These are phyloP conservation scores for Chaetophractus vellerosus DNA, from an alignment of 2,797 vertebrate species.

Conservation along the genomic window DNA sequence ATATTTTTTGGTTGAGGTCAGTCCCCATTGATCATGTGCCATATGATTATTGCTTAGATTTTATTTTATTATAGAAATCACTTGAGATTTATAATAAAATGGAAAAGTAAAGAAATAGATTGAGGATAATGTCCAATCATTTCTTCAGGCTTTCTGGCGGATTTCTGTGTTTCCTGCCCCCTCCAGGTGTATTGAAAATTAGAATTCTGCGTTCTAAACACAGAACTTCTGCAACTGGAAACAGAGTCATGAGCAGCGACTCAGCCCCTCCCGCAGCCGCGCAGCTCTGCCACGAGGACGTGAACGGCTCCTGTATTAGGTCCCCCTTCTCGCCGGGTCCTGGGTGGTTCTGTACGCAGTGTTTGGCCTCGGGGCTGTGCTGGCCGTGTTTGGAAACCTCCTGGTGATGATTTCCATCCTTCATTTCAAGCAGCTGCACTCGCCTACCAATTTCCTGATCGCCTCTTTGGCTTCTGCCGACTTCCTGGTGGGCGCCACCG, in stretches of 20 bases:
- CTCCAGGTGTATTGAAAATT: not conserved
- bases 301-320: constrained; percentile 76
- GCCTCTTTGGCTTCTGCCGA: constrained; percentile 82
- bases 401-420: constrained; percentile 80
- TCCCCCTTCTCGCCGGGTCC: not conserved
- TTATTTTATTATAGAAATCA: not conserved
- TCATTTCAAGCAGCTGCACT: constrained; percentile 84
- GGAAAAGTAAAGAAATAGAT: not conserved
- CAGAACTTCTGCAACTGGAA: not conserved
- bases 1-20: not conserved
- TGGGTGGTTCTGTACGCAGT: constrained; percentile 36
- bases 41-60: not conserved
- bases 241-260: constrained; percentile 32
- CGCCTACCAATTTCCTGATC: constrained; percentile 82
- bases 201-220: not conserved
- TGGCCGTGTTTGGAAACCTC: constrained; percentile 77
- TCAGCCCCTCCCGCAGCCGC: accelerated
- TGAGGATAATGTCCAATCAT: not conserved
- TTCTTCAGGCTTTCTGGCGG: not conserved
- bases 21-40: not conserved
- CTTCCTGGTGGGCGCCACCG: constrained; percentile 68
- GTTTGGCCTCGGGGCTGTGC: constrained; percentile 61
- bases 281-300: constrained; percentile 64
- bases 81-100: not conserved
- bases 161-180: not conserved